Evolutionary conservation across 1,140 invertebrate species (phyloP).

Genomic region (Adoxophyes honmai): DNA sequence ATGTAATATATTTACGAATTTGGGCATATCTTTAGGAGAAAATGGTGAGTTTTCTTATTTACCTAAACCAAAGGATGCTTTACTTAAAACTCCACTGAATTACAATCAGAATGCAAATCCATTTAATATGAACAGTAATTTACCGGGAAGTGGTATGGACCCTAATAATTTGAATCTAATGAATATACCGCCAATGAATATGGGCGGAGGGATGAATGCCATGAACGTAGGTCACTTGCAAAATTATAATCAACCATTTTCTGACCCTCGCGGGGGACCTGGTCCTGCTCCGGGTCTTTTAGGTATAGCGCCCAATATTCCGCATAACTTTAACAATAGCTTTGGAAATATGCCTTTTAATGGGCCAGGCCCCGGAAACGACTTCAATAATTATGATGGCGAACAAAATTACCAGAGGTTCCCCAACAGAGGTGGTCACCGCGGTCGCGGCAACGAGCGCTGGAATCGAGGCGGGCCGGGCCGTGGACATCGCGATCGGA

Average conservation of each 20-base stretch:
- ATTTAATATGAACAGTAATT: constrained; percentile 61
- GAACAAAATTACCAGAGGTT: constrained; percentile 69
- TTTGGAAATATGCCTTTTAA: constrained; percentile 66
- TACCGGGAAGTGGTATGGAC: constrained; percentile 48
- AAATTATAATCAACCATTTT: constrained; percentile 55
- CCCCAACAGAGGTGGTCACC: constrained; percentile 62
- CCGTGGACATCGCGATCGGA: constrained; percentile 72
- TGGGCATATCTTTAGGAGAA: constrained; percentile 76
- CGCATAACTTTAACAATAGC: constrained; percentile 68
- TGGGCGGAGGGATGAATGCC: constrained; percentile 63
- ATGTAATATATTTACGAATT: constrained; percentile 77
- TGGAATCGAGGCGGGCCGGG: constrained; percentile 68
- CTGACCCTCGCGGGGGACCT: constrained; percentile 58
- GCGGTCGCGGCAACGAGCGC: constrained; percentile 66
- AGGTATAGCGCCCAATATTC: constrained; percentile 71
- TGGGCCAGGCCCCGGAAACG: constrained; percentile 52
- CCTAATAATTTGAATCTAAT: constrained; percentile 59
- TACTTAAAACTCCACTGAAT: constrained; percentile 67
- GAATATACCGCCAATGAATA: constrained; percentile 67
- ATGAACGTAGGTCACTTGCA: constrained; percentile 64
- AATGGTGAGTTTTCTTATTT: constrained; percentile 77
- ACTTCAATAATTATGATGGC: constrained; percentile 67
- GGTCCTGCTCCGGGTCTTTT: constrained; percentile 68
- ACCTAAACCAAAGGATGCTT: constrained; percentile 64
- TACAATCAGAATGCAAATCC: constrained; percentile 63